phyloP scores from a whole-genome alignment of 2,888 invertebrate genomes.

The Sericinus montela region DNA sequence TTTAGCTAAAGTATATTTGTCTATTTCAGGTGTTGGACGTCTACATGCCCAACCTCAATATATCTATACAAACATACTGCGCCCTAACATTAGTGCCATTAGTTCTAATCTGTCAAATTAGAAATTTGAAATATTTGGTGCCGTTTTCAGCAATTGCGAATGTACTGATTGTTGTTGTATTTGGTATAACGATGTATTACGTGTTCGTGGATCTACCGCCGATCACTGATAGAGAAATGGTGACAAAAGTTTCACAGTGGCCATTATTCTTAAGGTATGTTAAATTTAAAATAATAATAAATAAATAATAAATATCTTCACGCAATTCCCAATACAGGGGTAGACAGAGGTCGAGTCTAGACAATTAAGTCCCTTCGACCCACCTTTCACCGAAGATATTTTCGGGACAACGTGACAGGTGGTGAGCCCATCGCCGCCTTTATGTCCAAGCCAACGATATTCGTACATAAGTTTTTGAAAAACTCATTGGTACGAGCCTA shows the following conservation, averaged over 20 bases:
- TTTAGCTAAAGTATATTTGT: neutral
- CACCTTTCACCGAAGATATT: too few relatives aligned
- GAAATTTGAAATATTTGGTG: constrained; percentile 89
- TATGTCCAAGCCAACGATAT: too few relatives aligned
- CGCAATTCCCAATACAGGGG: too few relatives aligned
- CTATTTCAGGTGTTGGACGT: constrained; percentile 70
- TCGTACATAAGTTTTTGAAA: too few relatives aligned
- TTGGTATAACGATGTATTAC: constrained; percentile 90
- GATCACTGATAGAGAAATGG: constrained; percentile 57
- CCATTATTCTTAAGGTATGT: constrained; percentile 90
- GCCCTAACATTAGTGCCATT: constrained; percentile 83
- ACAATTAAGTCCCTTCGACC: too few relatives aligned
- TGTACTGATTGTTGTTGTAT: constrained; percentile 85
- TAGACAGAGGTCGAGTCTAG: too few relatives aligned
- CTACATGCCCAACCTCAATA: constrained; percentile 55
- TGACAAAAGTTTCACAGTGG: constrained; percentile 77
- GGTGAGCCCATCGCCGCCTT: too few relatives aligned
- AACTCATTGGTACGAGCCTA: too few relatives aligned
- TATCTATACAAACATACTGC: constrained; percentile 82
- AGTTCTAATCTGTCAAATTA: constrained; percentile 84
- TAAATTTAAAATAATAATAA: too few relatives aligned
- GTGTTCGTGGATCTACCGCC: constrained; percentile 80
- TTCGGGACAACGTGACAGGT: too few relatives aligned
- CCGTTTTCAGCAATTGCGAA: constrained; percentile 95
- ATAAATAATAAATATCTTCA: too few relatives aligned